Conservation (phyloP, 2,797 vertebrate genomes). For the Sarcoramphus papa region DNA sequence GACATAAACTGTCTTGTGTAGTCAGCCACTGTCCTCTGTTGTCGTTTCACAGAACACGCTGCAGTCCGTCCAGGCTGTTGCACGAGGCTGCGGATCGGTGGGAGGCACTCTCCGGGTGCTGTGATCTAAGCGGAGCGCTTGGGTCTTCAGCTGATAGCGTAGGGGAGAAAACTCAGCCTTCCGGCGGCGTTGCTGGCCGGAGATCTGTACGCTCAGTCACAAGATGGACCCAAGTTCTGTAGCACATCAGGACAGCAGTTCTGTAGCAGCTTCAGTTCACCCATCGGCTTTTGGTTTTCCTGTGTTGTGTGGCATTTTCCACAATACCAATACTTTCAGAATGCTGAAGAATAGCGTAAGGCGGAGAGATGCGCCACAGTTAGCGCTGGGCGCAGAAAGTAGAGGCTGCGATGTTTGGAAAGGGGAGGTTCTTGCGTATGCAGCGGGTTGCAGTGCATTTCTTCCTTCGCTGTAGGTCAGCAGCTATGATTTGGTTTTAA, state of each 20-base stretch:
- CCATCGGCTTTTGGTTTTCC: neutral
- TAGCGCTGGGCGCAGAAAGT: neutral
- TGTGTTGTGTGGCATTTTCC: neutral
- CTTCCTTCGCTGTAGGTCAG: neutral
- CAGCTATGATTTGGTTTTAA: neutral
- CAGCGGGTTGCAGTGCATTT: rapidly evolving
- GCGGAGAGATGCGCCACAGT: rapidly evolving
- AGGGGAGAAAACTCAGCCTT: neutral
- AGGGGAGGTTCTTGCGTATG: neutral
- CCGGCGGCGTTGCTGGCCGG: neutral
- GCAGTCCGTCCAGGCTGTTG: neutral
- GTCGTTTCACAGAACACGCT: neutral
- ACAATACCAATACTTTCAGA: too few relatives aligned
- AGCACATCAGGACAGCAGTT: neutral
- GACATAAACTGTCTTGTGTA: neutral
- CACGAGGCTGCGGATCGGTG: neutral
- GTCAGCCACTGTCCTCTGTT: neutral
- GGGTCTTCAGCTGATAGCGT: rapidly evolving
- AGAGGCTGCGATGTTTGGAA: neutral
- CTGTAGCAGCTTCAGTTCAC: neutral
- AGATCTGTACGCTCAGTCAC: neutral
- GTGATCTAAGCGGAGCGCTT: neutral
- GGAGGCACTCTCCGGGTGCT: neutral
- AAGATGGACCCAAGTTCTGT: neutral
- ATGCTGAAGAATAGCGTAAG: neutral